phyloP scores from a whole-genome alignment of 2,797 vertebrate species.

The Myripristis murdjan region DNA sequence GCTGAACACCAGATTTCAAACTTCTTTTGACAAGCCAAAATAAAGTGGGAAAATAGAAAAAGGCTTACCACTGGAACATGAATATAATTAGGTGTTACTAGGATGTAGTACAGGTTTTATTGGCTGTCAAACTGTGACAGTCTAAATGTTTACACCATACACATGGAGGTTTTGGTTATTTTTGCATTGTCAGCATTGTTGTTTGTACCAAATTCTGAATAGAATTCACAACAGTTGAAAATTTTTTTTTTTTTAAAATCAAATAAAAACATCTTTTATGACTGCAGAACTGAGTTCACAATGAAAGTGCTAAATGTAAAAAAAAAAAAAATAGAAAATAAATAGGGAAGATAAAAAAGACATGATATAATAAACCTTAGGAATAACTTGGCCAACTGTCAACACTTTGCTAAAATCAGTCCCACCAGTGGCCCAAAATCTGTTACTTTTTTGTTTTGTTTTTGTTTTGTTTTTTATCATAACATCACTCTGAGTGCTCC shows the following conservation, averaged over 20 bases:
- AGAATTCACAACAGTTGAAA: too few relatives aligned
- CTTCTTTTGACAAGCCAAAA: not conserved
- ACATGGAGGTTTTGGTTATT: not conserved
- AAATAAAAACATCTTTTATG: not conserved
- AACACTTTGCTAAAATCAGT: constrained; percentile 17
- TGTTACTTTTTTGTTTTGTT: constrained; percentile 20
- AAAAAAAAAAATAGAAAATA: too few relatives aligned
- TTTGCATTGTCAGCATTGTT: too few relatives aligned
- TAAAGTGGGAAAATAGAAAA: not conserved
- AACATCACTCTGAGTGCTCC: constrained; percentile 23
- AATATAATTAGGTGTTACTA: not conserved
- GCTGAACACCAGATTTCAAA: not conserved
- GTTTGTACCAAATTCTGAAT: too few relatives aligned
- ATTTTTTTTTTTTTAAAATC: too few relatives aligned
- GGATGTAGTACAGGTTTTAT: not conserved
- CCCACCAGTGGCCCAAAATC: not conserved
- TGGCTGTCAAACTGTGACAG: not conserved
- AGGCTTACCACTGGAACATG: too few relatives aligned
- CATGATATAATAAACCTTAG: not conserved
- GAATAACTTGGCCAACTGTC: constrained; percentile 9
- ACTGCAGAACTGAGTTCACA: not conserved
- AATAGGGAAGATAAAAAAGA: not conserved
- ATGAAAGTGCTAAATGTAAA: too few relatives aligned
- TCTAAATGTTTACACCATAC: not conserved
- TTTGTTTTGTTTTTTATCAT: constrained; percentile 22